Evolutionary conservation across 35 echinoderm and acorn worm species (phyloP).

Genomic region (Heliocidaris erythrogramma): DNA sequence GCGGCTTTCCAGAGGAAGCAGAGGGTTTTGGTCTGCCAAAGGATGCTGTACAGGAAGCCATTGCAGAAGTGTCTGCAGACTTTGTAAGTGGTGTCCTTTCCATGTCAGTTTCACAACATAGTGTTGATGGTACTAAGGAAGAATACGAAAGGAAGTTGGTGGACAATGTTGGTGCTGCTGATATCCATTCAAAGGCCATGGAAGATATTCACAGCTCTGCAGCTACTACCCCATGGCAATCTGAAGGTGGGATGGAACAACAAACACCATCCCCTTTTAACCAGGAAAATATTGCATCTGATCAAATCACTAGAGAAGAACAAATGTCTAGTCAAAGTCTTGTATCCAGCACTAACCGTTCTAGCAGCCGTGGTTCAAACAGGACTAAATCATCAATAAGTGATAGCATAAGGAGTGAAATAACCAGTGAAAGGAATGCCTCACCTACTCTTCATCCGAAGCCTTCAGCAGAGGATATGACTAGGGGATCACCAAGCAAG

Average conservation of each 20-base stretch:
- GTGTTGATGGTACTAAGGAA: constrained; percentile 30
- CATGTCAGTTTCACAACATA: constrained; percentile 69
- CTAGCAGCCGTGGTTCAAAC: background rate
- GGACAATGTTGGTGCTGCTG: background rate
- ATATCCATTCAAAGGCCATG: background rate
- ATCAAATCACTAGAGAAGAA: constrained; percentile 24
- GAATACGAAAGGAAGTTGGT: constrained; percentile 15
- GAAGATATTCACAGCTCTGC: constrained; percentile 13
- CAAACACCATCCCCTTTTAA: background rate
- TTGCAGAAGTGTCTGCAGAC: constrained; percentile 73
- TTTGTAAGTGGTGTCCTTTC: constrained; percentile 57
- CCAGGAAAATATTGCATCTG: background rate
- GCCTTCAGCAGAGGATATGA: constrained; percentile 23
- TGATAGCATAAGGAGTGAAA: background rate
- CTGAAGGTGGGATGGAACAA: background rate
- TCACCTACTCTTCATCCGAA: background rate
- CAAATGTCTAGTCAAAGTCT: background rate
- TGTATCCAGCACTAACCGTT: background rate
- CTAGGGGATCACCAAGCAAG: background rate
- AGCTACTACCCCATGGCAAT: constrained; percentile 48
- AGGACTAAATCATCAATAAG: background rate
- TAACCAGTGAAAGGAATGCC: background rate
- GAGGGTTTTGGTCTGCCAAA: constrained; percentile 12
- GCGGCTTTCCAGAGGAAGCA: background rate
- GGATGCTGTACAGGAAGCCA: constrained; percentile 61